Percentiles rank a stretch among this genome's conserved stretches.
These are phyloP conservation scores for Toxotes jaculatrix DNA, from an alignment of 2,113 vertebrate species.

Conservation along the genomic window DNA sequence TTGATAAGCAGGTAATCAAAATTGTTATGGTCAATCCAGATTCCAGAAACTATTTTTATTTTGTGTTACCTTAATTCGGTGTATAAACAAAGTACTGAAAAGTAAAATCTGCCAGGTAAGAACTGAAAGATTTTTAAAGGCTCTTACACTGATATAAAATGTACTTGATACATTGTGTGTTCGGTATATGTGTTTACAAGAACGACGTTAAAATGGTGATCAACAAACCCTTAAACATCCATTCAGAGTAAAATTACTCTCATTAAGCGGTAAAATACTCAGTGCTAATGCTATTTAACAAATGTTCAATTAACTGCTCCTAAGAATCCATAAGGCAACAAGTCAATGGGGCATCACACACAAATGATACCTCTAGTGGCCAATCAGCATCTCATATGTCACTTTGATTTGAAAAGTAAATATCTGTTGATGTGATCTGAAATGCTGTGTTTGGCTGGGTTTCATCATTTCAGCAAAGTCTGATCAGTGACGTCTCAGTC, in stretches of 20 bases:
- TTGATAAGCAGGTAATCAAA: slow-evolving; percentile 17
- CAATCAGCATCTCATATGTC: slow-evolving; percentile 6
- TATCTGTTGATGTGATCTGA: not conserved
- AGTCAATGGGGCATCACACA: not conserved
- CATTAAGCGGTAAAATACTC: slow-evolving; percentile 23
- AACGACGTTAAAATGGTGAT: not conserved
- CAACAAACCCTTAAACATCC: slow-evolving; percentile 21
- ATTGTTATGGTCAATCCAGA: not conserved
- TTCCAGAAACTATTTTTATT: slow-evolving; percentile 2
- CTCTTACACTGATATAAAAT: not conserved
- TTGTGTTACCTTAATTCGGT: not conserved
- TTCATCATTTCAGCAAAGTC: not conserved
- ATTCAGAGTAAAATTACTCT: slow-evolving; percentile 27
- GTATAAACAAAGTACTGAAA: not conserved
- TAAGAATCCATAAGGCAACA: not conserved
- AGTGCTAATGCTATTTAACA: slow-evolving; percentile 1
- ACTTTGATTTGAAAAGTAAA: not conserved
- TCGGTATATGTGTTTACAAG: not conserved
- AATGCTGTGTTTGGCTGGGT: not conserved
- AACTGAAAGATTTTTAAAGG: not conserved
- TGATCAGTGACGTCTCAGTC: not conserved
- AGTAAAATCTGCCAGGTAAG: not conserved
- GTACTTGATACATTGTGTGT: not conserved
- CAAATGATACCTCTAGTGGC: not conserved
- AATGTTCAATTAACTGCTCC: slow-evolving; percentile 18